Percentiles rank a stretch among this genome's conserved stretches.
Evolutionary conservation across 37 sponge, comb jelly and placozoan genomes (phyloP).

Genomic region (Eunapius fragilis): DNA sequence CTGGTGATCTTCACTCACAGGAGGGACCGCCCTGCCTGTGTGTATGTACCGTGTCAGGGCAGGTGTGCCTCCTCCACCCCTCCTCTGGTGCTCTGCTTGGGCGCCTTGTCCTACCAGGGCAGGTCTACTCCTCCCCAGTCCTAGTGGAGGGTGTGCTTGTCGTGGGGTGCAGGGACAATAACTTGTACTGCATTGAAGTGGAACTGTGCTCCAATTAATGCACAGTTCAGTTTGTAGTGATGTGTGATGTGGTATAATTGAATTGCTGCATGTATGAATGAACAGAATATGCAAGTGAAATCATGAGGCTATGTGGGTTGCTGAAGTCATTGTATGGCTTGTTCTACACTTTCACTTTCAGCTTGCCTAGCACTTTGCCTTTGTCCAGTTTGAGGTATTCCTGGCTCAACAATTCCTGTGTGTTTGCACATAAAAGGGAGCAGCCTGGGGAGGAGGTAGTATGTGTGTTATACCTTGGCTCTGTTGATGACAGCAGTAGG

Average conservation of each 20-base stretch:
- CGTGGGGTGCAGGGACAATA: conserved; percentile 84
- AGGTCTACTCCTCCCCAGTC: conserved; percentile 90
- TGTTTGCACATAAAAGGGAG: background rate
- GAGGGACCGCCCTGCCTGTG: conserved; percentile 12
- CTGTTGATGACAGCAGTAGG: conserved; percentile 53
- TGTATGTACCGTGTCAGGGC: conserved; percentile 41
- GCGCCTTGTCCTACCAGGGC: conserved; percentile 31
- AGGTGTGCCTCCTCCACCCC: conserved; percentile 31
- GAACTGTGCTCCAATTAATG: conserved; percentile 3
- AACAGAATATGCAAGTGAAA: too few relatives aligned
- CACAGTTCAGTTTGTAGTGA: background rate
- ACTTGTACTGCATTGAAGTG: conserved; percentile 65
- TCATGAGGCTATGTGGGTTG: background rate
- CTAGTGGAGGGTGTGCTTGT: conserved; percentile 42
- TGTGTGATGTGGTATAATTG: too few relatives aligned
- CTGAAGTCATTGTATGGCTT: background rate
- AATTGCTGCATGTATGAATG: too few relatives aligned
- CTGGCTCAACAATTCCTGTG: background rate
- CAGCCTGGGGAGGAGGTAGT: background rate
- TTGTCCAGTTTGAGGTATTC: background rate
- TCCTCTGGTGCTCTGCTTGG: conserved; percentile 27
- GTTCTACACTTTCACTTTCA: background rate
- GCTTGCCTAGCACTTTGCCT: background rate
- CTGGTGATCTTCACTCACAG: background rate
- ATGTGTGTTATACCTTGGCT: conserved; percentile 53